Conservation (phyloP, 2,113 vertebrate genomes). For the Octodon degus region DNA sequence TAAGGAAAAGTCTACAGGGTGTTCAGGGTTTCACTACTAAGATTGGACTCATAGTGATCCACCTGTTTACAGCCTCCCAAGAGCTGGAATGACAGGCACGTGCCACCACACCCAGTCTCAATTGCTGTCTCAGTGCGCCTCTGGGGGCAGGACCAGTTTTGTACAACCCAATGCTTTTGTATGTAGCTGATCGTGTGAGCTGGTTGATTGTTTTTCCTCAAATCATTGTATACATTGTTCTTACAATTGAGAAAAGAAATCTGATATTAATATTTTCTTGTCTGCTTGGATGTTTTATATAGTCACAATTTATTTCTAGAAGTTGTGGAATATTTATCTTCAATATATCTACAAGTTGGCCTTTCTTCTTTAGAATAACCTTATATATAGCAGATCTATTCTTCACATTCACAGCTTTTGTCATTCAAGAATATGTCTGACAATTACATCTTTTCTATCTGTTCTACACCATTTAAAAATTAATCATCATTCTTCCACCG, state of each 20-base stretch:
- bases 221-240: not conserved
- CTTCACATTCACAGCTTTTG: not conserved
- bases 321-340: not conserved
- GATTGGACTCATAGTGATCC: too few species aligned
- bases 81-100: too few species aligned
- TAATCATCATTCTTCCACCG: not conserved
- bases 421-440: not conserved
- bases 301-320: not conserved
- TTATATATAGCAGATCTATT: not conserved
- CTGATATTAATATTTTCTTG: not conserved
- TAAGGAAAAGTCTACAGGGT: too few species aligned
- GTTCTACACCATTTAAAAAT: not conserved
- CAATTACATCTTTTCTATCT: not conserved
- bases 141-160: not conserved
- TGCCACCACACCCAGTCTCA: too few species aligned
- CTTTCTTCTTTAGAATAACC: not conserved
- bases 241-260: slow-evolving; percentile 32
- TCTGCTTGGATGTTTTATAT: not conserved
- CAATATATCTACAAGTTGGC: not conserved
- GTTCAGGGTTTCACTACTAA: too few species aligned
- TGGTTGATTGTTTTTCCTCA: not conserved
- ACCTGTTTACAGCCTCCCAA: too few species aligned
- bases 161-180: not conserved
- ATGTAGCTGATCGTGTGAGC: not conserved
- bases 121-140: too few species aligned